Percentiles rank a stretch among this genome's conserved stretches.
Evolutionary conservation across 1,140 invertebrate genomes (phyloP).

Genomic region (Aphaenogaster rudis): DNA sequence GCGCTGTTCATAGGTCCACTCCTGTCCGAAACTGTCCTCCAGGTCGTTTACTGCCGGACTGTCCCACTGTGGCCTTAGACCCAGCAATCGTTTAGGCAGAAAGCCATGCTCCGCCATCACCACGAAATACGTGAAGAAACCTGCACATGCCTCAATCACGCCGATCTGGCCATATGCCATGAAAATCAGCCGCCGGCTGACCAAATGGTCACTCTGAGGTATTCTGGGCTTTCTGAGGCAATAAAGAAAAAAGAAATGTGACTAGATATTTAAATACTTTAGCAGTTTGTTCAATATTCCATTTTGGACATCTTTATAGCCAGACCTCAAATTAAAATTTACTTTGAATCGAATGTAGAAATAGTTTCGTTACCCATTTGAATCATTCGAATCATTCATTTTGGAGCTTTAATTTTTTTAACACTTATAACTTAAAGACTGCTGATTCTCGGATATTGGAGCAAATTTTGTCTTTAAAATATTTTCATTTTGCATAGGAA

Average conservation of each 20-base stretch:
- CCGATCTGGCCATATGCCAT: slow-evolving; percentile 95
- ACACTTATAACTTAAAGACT: background rate
- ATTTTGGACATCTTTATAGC: background rate
- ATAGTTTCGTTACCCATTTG: background rate
- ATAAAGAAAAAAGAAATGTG: background rate
- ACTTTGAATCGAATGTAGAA: background rate
- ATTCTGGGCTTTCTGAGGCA: slow-evolving; percentile 91
- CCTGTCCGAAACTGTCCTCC: slow-evolving; percentile 93
- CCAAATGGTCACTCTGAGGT: slow-evolving; percentile 92
- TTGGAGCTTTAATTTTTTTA: background rate
- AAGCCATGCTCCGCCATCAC: slow-evolving; percentile 96
- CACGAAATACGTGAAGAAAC: slow-evolving; percentile 95
- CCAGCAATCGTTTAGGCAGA: slow-evolving; percentile 89
- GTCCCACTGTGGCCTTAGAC: slow-evolving; percentile 93
- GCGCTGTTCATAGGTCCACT: slow-evolving; percentile 91
- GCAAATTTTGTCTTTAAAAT: background rate
- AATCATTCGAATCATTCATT: background rate
- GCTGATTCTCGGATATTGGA: background rate
- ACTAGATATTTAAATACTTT: slow-evolving; percentile 24
- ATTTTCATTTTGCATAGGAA: no score
- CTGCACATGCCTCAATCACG: slow-evolving; percentile 94
- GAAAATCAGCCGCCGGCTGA: slow-evolving; percentile 91
- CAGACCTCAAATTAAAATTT: background rate
- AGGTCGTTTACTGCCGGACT: slow-evolving; percentile 90
- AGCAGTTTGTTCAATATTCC: background rate